Percentiles rank a stretch among this genome's conserved stretches.
phyloP scores from a whole-genome alignment of 1,140 invertebrate genomes.

The Drosophila varians region DNA sequence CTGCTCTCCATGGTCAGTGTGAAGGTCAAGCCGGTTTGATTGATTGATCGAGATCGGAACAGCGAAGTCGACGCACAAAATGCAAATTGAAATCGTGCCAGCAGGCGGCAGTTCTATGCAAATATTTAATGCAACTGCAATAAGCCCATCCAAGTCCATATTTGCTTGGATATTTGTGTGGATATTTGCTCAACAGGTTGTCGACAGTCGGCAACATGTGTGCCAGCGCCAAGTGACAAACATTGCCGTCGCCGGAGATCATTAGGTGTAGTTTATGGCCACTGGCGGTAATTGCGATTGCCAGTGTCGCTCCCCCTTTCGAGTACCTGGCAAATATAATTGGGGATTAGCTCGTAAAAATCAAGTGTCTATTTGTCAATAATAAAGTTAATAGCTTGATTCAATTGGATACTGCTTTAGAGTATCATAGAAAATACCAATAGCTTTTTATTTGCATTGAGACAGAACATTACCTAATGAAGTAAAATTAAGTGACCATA shows the following conservation, averaged over 20 bases:
- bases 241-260: constrained; percentile 12
- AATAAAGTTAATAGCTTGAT: neutral
- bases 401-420: neutral
- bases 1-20: constrained; percentile 36
- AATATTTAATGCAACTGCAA: constrained; percentile 60
- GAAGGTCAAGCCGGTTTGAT: constrained; percentile 51
- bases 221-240: constrained; percentile 14
- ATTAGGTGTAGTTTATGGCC: constrained; percentile 31
- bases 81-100: constrained; percentile 64
- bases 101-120: constrained; percentile 43
- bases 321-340: constrained; percentile 50
- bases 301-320: constrained; percentile 10
- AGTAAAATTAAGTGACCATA: too few species aligned
- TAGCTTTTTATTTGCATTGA: too few species aligned
- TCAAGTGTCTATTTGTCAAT: constrained; percentile 1
- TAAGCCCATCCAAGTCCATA: constrained; percentile 29
- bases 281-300: constrained; percentile 21
- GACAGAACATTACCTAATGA: too few species aligned
- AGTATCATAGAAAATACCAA: neutral
- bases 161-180: constrained; percentile 31
- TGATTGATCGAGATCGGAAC: constrained; percentile 53
- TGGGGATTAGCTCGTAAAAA: constrained; percentile 7
- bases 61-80: constrained; percentile 33
- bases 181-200: constrained; percentile 46
- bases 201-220: constrained; percentile 27